Evolutionary conservation across 2,888 invertebrate genomes (phyloP), one percentile per base, ranked within the genome.

Genomic region (Ptychoptera contaminata): DNA sequence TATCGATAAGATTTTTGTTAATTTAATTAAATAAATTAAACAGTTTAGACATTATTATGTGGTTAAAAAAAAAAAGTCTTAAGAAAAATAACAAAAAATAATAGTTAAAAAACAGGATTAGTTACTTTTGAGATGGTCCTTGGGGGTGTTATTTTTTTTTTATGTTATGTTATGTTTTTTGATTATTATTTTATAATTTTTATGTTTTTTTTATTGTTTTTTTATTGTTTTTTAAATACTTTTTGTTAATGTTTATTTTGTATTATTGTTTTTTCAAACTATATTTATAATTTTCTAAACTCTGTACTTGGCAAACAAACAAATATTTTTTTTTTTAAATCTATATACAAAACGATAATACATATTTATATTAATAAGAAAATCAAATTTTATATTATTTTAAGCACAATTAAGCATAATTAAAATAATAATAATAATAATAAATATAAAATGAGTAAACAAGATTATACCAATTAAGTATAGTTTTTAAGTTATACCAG

Each of bases 71-170:
- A 34, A 23, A 12, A 37, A 30, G n/a, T 14, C 23, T 40, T 30
- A 37, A 31, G 30, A 39, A 15, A 16, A 39, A 39, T 29, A 9
- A 40, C 12, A n/a, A 8, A 30, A 31, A 6, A 16, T 32, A 31
- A 31, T 34, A 44, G 39, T 34, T n/a, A 11, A 16, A 43, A 35
- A 15, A 34, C n/a, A 35, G 36, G 38, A 39, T 44, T 78, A 78
- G 83, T 82, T 82, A 81, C 82, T 84, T 84, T 84, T 84, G 85
- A 85, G 84, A 84, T 85, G 85, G 84, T 85, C 84, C 84, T 83
- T 81, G 80, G 62, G 42, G 14, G 44, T 42, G 11, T 30, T 30
- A 42, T 42, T 31, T 42, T 42, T 32, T 29, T 34, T 39, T 12
- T 39, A 14, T 37, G 16, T 16, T 11, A 39, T 4, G 3, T 12